These are phyloP conservation scores for Carassius gibelio DNA, from an alignment of 2,113 vertebrate genomes.

Conservation along the genomic window DNA sequence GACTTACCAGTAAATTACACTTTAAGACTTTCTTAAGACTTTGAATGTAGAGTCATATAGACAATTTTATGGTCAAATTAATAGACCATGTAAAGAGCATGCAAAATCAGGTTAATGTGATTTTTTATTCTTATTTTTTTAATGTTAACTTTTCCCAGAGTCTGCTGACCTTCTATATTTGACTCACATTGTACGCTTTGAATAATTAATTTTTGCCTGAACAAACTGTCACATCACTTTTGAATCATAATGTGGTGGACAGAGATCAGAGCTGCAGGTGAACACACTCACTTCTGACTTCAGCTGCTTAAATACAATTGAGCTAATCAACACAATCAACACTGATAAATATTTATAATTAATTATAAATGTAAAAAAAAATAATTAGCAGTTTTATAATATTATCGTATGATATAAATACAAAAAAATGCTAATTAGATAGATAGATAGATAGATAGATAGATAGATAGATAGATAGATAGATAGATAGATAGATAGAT, in stretches of 20 bases:
- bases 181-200: conserved; percentile 48
- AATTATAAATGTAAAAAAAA: not conserved
- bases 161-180: conserved; percentile 54
- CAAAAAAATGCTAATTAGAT: too few species aligned
- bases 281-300: not conserved
- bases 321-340: not conserved
- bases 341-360: not conserved
- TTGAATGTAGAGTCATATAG: not conserved
- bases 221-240: conserved; percentile 53
- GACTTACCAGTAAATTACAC: not conserved
- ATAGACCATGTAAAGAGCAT: too few species aligned
- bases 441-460: too few species aligned
- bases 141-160: conserved; percentile 12
- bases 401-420: too few species aligned
- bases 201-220: conserved; percentile 57
- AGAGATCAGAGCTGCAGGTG: conserved; percentile 28
- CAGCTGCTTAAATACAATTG: not conserved
- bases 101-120: too few species aligned
- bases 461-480: too few species aligned
- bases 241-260: conserved; percentile 21
- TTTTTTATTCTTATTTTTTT: not conserved
- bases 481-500: too few species aligned
- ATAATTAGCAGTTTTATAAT: not conserved
- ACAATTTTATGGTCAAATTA: too few species aligned
- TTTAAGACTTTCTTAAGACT: not conserved